Evolutionary conservation across 2,888 invertebrate genomes (phyloP).

Genomic region (Conistra vaccinii): DNA sequence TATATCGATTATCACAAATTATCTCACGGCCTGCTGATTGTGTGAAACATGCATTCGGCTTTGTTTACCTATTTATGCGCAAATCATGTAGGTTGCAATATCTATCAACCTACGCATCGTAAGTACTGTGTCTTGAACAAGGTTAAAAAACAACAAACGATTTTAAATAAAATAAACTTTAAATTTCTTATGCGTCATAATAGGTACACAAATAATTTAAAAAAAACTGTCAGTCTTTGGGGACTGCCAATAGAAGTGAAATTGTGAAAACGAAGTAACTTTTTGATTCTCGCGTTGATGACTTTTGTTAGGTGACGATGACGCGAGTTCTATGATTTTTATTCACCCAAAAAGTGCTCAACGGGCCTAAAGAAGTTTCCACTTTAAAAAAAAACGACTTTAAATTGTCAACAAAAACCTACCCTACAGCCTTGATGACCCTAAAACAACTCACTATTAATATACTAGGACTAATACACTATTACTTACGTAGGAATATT

Average conservation of each 20-base stretch:
- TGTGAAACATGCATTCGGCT: slow-evolving; percentile 16
- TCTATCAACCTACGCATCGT: slow-evolving; percentile 9
- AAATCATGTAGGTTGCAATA: slow-evolving; percentile 26
- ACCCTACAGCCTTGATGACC: not conserved
- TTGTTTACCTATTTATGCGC: slow-evolving; percentile 25
- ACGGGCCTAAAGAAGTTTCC: too few species aligned
- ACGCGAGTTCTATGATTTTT: too few species aligned
- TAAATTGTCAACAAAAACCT: not conserved
- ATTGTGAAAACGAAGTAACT: too few species aligned
- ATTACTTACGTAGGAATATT: not conserved
- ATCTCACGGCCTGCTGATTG: slow-evolving; percentile 23
- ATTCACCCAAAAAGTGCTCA: too few species aligned
- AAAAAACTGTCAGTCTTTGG: too few species aligned
- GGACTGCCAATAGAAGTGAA: too few species aligned
- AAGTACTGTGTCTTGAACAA: not conserved
- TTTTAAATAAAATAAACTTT: not conserved
- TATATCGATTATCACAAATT: slow-evolving; percentile 25
- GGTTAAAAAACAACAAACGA: not conserved
- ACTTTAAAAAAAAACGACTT: too few species aligned
- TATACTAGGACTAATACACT: too few species aligned
- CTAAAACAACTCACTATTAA: too few species aligned
- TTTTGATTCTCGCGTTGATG: too few species aligned
- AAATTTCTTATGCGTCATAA: not conserved
- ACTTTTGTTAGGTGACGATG: too few species aligned
- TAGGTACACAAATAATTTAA: not conserved